Percentiles rank a stretch among this genome's conserved stretches.
These are phyloP conservation scores for Pristionchus pacificus DNA, from an alignment of 1,140 invertebrate genomes.

Conservation along the genomic window DNA sequence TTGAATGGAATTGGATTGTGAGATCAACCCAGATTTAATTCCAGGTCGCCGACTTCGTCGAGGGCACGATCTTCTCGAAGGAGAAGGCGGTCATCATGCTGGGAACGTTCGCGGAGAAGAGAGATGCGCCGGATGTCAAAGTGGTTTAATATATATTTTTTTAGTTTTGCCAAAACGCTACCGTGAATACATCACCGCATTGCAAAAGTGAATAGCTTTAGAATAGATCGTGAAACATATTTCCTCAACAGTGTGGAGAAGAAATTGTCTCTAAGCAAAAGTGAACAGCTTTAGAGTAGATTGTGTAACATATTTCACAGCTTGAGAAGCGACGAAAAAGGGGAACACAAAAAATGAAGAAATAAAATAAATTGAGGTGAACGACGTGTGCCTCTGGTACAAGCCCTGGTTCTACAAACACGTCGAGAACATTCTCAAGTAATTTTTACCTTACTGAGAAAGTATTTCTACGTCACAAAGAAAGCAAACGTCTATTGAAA, in stretches of 20 bases:
- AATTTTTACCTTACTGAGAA: neutral
- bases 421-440: conserved; percentile 58
- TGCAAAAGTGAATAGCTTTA: neutral
- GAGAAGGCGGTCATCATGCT: conserved; percentile 64
- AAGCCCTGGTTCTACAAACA: conserved; percentile 70
- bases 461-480: no score
- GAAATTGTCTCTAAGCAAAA: neutral
- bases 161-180: conserved; percentile 6
- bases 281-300: neutral
- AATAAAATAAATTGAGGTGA: conserved; percentile 55
- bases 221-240: no score
- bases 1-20: no score
- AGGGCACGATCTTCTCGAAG: conserved; percentile 63
- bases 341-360: neutral
- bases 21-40: no score
- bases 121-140: neutral
- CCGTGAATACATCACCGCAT: neutral
- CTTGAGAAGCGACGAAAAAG: no score
- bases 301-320: no score
- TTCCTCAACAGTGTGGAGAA: no score
- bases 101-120: conserved; percentile 60
- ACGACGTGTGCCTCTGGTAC: conserved; percentile 62
- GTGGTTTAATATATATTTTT: neutral
- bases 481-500: no score
- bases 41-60: conserved; percentile 62